A percentile compares a stretch with the other conserved stretches of the same genome.
Conservation (phyloP, 1,140 invertebrate genomes). For the Samia ricini region DNA sequence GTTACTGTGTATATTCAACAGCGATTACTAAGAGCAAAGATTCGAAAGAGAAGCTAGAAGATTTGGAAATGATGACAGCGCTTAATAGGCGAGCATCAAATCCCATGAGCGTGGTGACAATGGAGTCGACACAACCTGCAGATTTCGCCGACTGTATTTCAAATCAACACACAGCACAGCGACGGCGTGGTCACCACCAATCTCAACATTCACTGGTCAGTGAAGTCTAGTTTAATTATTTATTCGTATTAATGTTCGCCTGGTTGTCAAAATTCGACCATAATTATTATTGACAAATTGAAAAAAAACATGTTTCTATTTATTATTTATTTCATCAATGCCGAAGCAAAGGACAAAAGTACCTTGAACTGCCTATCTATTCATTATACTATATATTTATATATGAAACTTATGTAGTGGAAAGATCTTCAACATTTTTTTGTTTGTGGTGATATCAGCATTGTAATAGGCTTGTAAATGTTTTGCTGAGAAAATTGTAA, state of each 20-base stretch:
- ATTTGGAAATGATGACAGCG: constrained; percentile 71
- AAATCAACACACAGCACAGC: constrained; percentile 69
- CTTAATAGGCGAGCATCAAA: constrained; percentile 58
- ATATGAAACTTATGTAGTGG: too few species aligned
- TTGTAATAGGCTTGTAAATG: too few species aligned
- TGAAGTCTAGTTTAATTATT: background rate
- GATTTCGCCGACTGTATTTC: constrained; percentile 74
- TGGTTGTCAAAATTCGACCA: too few species aligned
- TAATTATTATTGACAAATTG: too few species aligned
- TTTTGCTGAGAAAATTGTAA: too few species aligned
- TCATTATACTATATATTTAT: too few species aligned
- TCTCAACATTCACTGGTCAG: constrained; percentile 59
- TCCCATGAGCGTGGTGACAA: constrained; percentile 63
- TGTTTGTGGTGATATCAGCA: too few species aligned
- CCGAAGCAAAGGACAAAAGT: too few species aligned
- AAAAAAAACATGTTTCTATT: too few species aligned
- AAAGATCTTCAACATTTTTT: too few species aligned
- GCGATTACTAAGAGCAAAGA: constrained; percentile 73
- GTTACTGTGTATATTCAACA: constrained; percentile 33
- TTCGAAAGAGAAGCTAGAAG: constrained; percentile 68
- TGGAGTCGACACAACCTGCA: constrained; percentile 52
- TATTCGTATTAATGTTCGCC: background rate
- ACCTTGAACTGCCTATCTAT: too few species aligned
- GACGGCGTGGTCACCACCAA: constrained; percentile 52
- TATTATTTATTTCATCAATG: too few species aligned